Evolutionary conservation across 2,113 vertebrate genomes (phyloP).

Genomic region (Platichthys stellatus): DNA sequence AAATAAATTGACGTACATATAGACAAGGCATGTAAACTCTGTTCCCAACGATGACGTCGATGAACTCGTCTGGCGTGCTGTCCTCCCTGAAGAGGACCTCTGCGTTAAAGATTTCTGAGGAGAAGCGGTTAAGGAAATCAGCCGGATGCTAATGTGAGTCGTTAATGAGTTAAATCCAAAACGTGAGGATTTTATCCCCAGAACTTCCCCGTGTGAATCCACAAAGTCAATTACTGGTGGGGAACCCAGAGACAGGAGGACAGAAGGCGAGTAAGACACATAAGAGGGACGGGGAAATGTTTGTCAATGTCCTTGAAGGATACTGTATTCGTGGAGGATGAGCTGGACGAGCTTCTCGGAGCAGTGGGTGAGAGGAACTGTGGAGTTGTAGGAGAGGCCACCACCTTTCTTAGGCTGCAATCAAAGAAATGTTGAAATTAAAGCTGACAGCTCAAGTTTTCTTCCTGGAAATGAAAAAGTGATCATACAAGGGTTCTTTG

Average conservation of each 20-base stretch:
- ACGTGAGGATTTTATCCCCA: no score
- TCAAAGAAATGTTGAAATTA: neutral
- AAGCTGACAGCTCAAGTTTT: no score
- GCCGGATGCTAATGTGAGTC: neutral
- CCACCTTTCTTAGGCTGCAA: slow-evolving; percentile 96
- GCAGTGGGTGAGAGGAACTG: slow-evolving; percentile 93
- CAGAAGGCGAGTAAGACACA: neutral
- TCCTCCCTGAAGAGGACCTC: slow-evolving; percentile 98
- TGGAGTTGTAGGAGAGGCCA: slow-evolving; percentile 97
- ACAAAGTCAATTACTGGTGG: no score
- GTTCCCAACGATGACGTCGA: slow-evolving; percentile 98
- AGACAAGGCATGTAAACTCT: slow-evolving; percentile 98
- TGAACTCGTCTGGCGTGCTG: slow-evolving; percentile 95
- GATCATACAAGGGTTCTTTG: no score
- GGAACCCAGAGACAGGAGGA: neutral
- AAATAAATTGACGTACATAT: slow-evolving; percentile 85
- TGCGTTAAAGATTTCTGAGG: slow-evolving; percentile 97
- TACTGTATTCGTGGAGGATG: slow-evolving; percentile 98
- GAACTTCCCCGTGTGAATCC: no score
- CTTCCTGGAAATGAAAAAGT: no score
- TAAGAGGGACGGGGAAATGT: neutral
- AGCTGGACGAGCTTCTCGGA: slow-evolving; percentile 98
- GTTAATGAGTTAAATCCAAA: neutral
- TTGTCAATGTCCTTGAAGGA: slow-evolving; percentile 80
- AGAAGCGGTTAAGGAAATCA: slow-evolving; percentile 79